Percentiles rank a stretch among this genome's conserved stretches.
phyloP scores from a whole-genome alignment of 2,888 invertebrate species.

The Amaurobius ferox region DNA sequence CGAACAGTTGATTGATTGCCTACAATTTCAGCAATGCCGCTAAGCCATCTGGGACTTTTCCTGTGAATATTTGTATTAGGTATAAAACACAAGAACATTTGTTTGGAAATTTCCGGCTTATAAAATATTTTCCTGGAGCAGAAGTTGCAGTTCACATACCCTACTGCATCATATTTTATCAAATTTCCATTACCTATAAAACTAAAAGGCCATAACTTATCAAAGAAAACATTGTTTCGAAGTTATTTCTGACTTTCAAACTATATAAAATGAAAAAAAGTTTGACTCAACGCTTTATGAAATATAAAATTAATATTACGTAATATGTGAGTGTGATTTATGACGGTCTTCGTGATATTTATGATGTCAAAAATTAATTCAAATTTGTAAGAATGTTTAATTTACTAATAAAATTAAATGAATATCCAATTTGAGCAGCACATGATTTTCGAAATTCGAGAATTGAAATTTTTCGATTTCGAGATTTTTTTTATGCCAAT shows the following conservation, averaged over 20 bases:
- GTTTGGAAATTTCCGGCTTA: not conserved
- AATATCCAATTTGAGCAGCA: no score
- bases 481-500: no score
- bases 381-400: no score
- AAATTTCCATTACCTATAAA: conserved; percentile 1
- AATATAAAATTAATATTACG: not conserved
- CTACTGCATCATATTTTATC: not conserved
- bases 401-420: no score
- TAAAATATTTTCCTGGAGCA: not conserved
- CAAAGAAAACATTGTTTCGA: not conserved
- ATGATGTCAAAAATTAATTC: no score
- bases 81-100: not conserved
- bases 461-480: no score
- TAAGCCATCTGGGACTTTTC: conserved; percentile 2
- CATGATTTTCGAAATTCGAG: no score
- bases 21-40: not conserved
- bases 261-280: not conserved
- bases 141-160: not conserved
- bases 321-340: not conserved
- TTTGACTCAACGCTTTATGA: not conserved
- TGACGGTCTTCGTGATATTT: not conserved
- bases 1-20: not conserved
- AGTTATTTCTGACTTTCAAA: not conserved
- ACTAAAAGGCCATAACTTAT: not conserved
- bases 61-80: not conserved